Evolutionary conservation across 92 coral and sea anemone genomes (phyloP), one percentile per base, ranked within the genome.

Genomic region (Zoanthus gigantus): DNA sequence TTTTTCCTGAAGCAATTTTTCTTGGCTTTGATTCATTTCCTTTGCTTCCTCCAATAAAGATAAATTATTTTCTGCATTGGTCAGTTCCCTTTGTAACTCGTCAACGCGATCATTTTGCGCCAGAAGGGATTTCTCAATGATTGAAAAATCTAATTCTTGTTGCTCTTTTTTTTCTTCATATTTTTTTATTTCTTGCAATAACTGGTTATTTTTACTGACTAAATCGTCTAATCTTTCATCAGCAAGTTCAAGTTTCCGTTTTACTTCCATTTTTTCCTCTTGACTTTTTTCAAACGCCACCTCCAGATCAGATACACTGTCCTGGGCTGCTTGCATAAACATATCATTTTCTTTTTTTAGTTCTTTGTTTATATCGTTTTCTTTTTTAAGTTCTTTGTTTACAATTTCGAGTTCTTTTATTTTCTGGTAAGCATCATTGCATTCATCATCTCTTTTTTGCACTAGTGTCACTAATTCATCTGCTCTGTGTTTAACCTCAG

Each of bases 271-370:
- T 48, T 82, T 91, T 71, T 94, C 93, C 16, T 90, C 90, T 63
- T 94, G 94, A 32, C 91, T 78, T 65, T 88, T 87, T 82, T 89
- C 95, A 83, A 90, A 86, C 30, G 96, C 96, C 29, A 83, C 85
- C 60, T 94, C 96, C 4, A 95, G 83, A 66, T 88, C 92, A 29
- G 93, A 61, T 29, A 89, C 88, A 82, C 94, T 87, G 53, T 83
- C 72, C 57, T 86, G 88, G 8, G 89, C 29, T 11, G 68, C 76
- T 75, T 88, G 76, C 71, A 76, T 88, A 13, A 93, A 71, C 5
- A 72, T 72, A 44, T 91, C 90, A 10, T 88, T 94, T 84, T 92
- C 92, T 54, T 74, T 86, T 9, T 56, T 81, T 53, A 94, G 52
- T 28, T 78, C 83, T 48, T 34, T 34, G 23, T 23, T 47, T 47